Evolutionary conservation across 2,888 invertebrate species (phyloP), one percentile per base, ranked within the genome.

Genomic region (Hyppa rectilinea): DNA sequence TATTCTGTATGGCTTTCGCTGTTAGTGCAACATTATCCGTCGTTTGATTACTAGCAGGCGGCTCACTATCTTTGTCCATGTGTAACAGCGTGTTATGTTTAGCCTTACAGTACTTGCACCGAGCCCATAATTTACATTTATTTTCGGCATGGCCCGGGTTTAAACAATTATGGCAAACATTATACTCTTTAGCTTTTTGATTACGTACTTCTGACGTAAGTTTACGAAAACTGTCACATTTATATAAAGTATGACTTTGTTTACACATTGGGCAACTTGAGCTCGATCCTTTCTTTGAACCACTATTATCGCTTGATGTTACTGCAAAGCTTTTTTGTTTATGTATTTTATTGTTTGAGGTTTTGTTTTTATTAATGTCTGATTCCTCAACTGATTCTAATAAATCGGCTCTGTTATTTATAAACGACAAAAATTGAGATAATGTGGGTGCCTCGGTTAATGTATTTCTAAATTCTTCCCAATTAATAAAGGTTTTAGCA

Each of bases 171-270:
- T 36, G 47, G 26, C 49, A 61, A 49, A 61, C 49, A 1, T 47
- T 49, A 49, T 6, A 49, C 49, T 49, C 60, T 61, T 61, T 61
- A 61, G 60, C 60, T 20, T 61, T 49, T 36, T 26, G 29, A 38
- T 49, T 50, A 62, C 62, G 50, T 50, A 38, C 12, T 0, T 50
- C 62, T 29, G 50, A 62, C 20, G 62, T 14, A 2, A 62, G 29
- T n/a, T 50, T 62, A n/a, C 62, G 50, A 50, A 62, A 62, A 26
- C 29, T 29, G 20, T 62, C 62, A 62, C 62, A 62, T 38, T 50
- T 50, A 62, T 26, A 62, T 50, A 62, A 50, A 50, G 17, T 7
- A 49, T 61, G 49, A 49, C 36, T 20, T 49, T 49, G 61, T 38
- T 49, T 38, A 61, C 61, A 61, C 49, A 50, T 62, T 50, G 50